Evolutionary conservation across 53 echinoderm and acorn worm genomes (phyloP).

Genomic region (Arbacia lixula): DNA sequence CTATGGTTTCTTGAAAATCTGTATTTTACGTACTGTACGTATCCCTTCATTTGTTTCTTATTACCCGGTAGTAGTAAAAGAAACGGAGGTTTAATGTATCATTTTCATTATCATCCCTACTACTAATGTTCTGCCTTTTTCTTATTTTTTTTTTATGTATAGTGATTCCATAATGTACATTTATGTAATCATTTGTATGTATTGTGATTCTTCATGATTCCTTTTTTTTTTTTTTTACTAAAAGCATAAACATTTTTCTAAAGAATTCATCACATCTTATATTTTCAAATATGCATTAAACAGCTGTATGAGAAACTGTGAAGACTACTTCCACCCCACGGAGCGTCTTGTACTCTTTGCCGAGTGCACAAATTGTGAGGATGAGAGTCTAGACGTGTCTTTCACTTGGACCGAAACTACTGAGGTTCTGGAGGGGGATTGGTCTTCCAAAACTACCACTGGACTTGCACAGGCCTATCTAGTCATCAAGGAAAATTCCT

Average conservation of each 20-base stretch:
- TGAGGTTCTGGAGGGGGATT: constrained; percentile 3
- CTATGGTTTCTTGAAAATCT: no score
- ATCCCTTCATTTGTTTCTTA: no score
- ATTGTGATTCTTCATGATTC: no score
- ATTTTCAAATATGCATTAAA: no score
- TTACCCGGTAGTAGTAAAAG: no score
- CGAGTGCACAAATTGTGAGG: background rate
- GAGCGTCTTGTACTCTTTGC: background rate
- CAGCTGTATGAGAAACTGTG: constrained; percentile 10
- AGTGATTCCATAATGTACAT: background rate
- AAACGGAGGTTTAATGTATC: no score
- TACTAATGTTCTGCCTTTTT: background rate
- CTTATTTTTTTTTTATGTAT: background rate
- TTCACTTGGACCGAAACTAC: background rate
- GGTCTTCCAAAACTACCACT: constrained; percentile 60
- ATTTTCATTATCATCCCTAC: no score
- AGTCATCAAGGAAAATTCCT: constrained; percentile 52
- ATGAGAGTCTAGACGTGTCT: background rate
- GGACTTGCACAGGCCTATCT: constrained; percentile 58
- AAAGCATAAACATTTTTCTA: no score
- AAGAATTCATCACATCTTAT: no score
- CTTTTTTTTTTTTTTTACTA: background rate
- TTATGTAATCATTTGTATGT: no score
- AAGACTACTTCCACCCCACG: background rate
- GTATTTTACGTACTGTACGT: no score